Evolutionary conservation across 2,113 vertebrate species (phyloP).

Genomic region (Osmerus eperlanus): DNA sequence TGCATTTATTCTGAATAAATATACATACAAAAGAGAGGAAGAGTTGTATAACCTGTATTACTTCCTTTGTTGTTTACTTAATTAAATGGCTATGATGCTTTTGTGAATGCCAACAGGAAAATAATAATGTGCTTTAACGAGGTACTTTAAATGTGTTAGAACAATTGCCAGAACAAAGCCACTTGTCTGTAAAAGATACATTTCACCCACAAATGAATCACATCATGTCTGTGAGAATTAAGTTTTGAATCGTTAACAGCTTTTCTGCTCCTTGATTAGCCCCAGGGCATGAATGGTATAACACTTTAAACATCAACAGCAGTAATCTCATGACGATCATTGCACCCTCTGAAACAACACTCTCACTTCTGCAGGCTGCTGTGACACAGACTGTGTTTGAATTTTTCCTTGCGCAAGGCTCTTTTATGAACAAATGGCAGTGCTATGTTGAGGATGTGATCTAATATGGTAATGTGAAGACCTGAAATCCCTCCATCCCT

Average conservation of each 20-base stretch:
- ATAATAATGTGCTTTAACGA: neutral
- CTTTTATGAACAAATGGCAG: too few relatives aligned
- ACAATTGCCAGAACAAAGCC: constrained; percentile 17
- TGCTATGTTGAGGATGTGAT: too few relatives aligned
- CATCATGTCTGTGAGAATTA: constrained; percentile 24
- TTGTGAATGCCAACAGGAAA: constrained; percentile 30
- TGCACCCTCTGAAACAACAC: neutral
- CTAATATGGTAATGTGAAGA: too few relatives aligned
- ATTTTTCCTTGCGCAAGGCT: too few relatives aligned
- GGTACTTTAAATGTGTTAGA: constrained; percentile 16
- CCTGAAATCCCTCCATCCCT: neutral
- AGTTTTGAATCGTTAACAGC: constrained; percentile 38
- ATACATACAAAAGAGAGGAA: too few relatives aligned
- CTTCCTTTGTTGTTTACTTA: neutral
- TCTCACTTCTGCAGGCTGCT: neutral
- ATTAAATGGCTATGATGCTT: constrained; percentile 7
- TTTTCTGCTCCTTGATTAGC: constrained; percentile 40
- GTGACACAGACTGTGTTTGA: neutral
- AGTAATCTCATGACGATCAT: neutral
- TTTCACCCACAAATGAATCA: constrained; percentile 25
- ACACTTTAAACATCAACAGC: neutral
- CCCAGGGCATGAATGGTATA: constrained; percentile 22
- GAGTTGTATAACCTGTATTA: too few relatives aligned
- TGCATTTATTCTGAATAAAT: too few relatives aligned
- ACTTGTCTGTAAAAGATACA: constrained; percentile 16